These are phyloP conservation scores for Pecten maximus DNA, from an alignment of 2,888 invertebrate genomes.

Conservation along the genomic window DNA sequence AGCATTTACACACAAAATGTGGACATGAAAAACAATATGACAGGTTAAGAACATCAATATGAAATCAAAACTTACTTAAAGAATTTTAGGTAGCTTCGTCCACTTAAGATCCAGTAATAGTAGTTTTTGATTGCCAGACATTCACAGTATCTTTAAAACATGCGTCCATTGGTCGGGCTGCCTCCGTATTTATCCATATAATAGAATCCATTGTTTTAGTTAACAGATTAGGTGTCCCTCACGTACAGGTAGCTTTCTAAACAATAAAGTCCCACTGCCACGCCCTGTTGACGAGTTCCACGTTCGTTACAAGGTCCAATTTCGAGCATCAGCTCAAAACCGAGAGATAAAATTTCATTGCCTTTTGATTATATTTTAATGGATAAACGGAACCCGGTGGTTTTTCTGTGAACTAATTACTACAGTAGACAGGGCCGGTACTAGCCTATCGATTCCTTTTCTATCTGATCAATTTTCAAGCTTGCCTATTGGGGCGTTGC, in stretches of 20 bases:
- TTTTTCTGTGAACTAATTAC: not conserved
- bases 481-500: conserved; percentile 16
- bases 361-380: not conserved
- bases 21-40: too few species aligned
- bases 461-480: conserved; percentile 4
- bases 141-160: not conserved
- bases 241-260: not conserved
- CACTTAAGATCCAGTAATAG: not conserved
- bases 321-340: not conserved
- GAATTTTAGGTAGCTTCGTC: not conserved
- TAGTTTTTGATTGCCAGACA: not conserved
- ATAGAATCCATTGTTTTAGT: not conserved
- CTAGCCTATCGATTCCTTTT: not conserved
- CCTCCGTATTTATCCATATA: not conserved
- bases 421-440: not conserved
- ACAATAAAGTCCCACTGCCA: not conserved
- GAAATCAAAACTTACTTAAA: not conserved
- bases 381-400: not conserved
- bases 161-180: not conserved
- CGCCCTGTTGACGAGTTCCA: not conserved
- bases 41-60: too few species aligned
- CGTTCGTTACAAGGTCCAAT: not conserved
- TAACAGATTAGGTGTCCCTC: not conserved
- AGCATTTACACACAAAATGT: too few species aligned
- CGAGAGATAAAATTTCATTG: not conserved